Conservation (phyloP, 2,888 invertebrate species). For the Drosophila anomalipes region DNA sequence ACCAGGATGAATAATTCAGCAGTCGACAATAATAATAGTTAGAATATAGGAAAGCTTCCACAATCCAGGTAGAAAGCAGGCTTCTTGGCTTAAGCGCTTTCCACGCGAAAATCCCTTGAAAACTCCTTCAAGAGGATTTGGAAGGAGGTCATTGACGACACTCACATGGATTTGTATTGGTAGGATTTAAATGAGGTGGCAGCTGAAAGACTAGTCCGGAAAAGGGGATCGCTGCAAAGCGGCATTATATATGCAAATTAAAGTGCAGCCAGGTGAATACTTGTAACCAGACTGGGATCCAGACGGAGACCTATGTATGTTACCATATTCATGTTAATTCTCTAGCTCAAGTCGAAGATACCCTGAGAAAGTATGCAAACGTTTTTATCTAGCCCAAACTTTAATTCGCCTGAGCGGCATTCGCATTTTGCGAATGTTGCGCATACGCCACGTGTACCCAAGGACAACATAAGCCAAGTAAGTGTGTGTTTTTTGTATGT, state of each 20-base stretch:
- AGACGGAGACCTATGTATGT: neutral
- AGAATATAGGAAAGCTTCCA: slow-evolving; percentile 28
- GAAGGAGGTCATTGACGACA: slow-evolving; percentile 1
- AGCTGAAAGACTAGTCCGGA: slow-evolving; percentile 14
- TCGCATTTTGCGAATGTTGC: slow-evolving; percentile 40
- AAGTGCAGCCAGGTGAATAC: slow-evolving; percentile 46
- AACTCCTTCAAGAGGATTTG: too few relatives aligned
- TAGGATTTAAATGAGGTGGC: slow-evolving; percentile 27
- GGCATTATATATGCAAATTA: slow-evolving; percentile 62
- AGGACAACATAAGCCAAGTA: slow-evolving; percentile 41
- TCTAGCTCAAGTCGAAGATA: slow-evolving; percentile 24
- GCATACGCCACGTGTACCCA: slow-evolving; percentile 57
- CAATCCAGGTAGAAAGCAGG: slow-evolving; percentile 2
- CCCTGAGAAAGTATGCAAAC: slow-evolving; percentile 22
- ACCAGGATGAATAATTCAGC: slow-evolving; percentile 68
- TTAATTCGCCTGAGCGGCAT: slow-evolving; percentile 27
- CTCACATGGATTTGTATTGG: slow-evolving; percentile 6
- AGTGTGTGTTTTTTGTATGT: slow-evolving; percentile 2
- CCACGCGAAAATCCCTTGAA: slow-evolving; percentile 59
- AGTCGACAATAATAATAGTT: slow-evolving; percentile 67
- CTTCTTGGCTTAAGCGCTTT: slow-evolving; percentile 58
- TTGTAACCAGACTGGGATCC: neutral
- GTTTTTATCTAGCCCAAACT: slow-evolving; percentile 35
- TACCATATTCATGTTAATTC: slow-evolving; percentile 19
- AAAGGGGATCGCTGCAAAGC: slow-evolving; percentile 30